Percentiles rank a stretch among this genome's conserved stretches.
Conservation (phyloP, 2,797 vertebrate species). For the Sebastes hubbsi region DNA sequence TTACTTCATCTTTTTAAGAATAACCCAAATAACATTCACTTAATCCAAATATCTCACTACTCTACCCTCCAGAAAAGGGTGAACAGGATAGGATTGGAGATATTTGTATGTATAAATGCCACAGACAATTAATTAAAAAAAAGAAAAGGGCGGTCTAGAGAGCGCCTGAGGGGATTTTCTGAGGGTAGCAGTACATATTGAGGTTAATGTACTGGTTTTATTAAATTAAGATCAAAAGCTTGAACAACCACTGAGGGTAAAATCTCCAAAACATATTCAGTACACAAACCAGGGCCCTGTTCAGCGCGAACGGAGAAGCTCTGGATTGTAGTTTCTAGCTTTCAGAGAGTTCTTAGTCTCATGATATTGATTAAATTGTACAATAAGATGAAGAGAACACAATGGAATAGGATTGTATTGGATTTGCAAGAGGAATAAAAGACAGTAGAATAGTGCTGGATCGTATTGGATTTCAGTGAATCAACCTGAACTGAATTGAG, state of each 20-base stretch:
- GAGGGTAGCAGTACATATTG: conserved; percentile 30
- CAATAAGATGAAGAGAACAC: neutral
- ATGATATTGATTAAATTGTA: conserved; percentile 10
- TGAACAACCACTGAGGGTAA: conserved; percentile 11
- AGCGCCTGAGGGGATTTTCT: conserved; percentile 39
- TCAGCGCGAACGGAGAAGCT: neutral
- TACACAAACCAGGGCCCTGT: neutral
- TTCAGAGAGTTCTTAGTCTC: neutral
- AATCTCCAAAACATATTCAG: conserved; percentile 23
- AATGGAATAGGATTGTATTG: neutral
- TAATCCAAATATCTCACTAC: conserved; percentile 18
- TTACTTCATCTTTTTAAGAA: conserved; percentile 4
- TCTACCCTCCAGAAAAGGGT: conserved; percentile 39
- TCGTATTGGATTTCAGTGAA: conserved; percentile 20
- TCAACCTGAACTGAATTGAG: conserved; percentile 22
- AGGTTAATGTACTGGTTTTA: conserved; percentile 52
- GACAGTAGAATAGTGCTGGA: neutral
- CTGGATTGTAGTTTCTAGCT: neutral
- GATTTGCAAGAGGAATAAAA: conserved; percentile 1
- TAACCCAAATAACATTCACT: conserved; percentile 16
- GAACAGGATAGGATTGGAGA: conserved; percentile 30
- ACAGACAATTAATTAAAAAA: conserved; percentile 6
- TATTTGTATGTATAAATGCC: conserved; percentile 21
- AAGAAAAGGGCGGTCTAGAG: neutral
- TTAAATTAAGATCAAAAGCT: conserved; percentile 51